Evolutionary conservation across 2,888 invertebrate species (phyloP).

Genomic region (Ptychoptera contaminata): DNA sequence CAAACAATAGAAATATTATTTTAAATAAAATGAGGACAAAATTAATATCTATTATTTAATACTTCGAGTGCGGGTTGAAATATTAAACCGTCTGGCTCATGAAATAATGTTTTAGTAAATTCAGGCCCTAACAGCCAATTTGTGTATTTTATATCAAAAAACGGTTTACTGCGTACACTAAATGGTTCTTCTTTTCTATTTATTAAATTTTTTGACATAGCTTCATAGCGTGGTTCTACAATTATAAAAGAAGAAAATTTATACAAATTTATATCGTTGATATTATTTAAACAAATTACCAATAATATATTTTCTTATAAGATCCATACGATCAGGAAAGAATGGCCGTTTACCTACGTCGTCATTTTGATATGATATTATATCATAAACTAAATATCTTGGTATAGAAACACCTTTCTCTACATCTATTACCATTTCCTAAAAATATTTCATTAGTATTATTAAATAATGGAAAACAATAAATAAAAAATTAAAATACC

Average conservation of each 20-base stretch:
- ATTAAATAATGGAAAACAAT: slow-evolving; percentile 4
- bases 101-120: slow-evolving; percentile 68
- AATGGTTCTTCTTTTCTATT: slow-evolving; percentile 72
- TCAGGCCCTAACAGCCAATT: slow-evolving; percentile 59
- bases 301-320: slow-evolving; percentile 60
- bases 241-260: slow-evolving; percentile 7
- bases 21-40: too few relatives aligned
- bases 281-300: slow-evolving; percentile 26
- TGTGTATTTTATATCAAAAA: slow-evolving; percentile 70
- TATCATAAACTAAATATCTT: slow-evolving; percentile 88
- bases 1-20: slow-evolving; percentile 1
- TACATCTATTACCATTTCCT: slow-evolving; percentile 96
- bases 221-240: slow-evolving; percentile 42
- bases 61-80: slow-evolving; percentile 86
- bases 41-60: too few relatives aligned
- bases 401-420: slow-evolving; percentile 59
- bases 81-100: slow-evolving; percentile 95
- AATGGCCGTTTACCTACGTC: slow-evolving; percentile 67
- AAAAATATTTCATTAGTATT: slow-evolving; percentile 9
- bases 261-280: not conserved
- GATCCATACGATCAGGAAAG: slow-evolving; percentile 53
- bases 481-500: slow-evolving; percentile 33
- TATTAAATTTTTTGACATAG: slow-evolving; percentile 61
- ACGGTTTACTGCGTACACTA: slow-evolving; percentile 77
- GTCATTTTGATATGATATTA: slow-evolving; percentile 65